Base-by-base conservation (phyloP, 2,113 vertebrate species). In the Plecturocebus donacophilus region DNA sequence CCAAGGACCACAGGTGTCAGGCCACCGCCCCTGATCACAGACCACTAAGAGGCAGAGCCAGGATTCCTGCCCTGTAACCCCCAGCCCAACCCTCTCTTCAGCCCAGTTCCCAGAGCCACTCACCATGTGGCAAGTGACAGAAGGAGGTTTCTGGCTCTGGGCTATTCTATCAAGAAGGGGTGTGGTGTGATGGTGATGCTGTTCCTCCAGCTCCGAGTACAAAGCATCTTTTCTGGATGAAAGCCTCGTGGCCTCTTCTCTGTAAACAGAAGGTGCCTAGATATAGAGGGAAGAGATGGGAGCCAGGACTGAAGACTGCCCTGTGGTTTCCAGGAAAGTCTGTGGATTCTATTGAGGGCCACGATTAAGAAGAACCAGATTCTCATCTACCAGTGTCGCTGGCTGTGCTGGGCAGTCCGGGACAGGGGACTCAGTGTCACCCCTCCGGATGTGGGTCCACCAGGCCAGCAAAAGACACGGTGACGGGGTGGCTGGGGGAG, bases 21-120 rank as follows among this genome's bases (percentile, higher is more conserved):
- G n/a, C 52, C 2, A 5, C 27, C 40, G 61, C 6, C 12, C 81
- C n/a, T 0, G 2, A 14, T 52, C 47, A 61, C 73, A 52, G 19
- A 95, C 12, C 42, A 16, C 71, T 40, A 35, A 27, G 10, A 68
- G 49, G 40, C 47, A 17, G 20, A 52, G 30, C 12, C 27, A 30
- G 49, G 49, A 35, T 21, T 73, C 68, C 80, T 38, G 47, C 3
- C 61, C 42, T 79, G 32, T 30, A 27, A 16, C 20, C 6, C 47
- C 71, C 27, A 10, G 9, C 56, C 38, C 10, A 64, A 12, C 17
- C 17, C 6, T 9, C 35, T 25, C 27, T 52, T 20, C 61, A 58
- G 5, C 56, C 49, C 91, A 87, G 80, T 40, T 79, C 56, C 68
- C 91, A 61, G 56, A 49, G 54, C 73, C 64, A 52, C 92, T 85